Conservation (phyloP, 1,140 invertebrate species). For the Stenopsyche tienmushanensis region DNA sequence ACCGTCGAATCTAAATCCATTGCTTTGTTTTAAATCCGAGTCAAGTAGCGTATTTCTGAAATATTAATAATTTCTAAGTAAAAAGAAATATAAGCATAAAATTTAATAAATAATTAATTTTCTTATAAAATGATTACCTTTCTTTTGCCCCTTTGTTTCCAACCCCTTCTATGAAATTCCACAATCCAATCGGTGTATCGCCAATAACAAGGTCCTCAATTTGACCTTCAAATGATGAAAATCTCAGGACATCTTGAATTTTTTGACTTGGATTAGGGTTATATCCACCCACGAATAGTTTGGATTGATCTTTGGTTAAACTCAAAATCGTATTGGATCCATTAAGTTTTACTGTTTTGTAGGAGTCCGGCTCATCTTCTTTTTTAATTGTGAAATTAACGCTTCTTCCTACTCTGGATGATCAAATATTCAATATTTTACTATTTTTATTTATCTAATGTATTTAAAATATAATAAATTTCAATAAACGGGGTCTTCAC, state of each 20-base stretch:
- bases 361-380: slow-evolving; percentile 61
- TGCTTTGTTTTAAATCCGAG: slow-evolving; percentile 56
- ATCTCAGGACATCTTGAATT: slow-evolving; percentile 67
- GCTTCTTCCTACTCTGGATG: slow-evolving; percentile 74
- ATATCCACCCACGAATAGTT: slow-evolving; percentile 88
- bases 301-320: slow-evolving; percentile 80
- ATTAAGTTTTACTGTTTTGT: slow-evolving; percentile 60
- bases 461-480: no score
- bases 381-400: slow-evolving; percentile 80
- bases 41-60: slow-evolving; percentile 65
- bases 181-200: slow-evolving; percentile 85
- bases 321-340: slow-evolving; percentile 83
- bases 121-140: slow-evolving; percentile 56
- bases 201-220: slow-evolving; percentile 91
- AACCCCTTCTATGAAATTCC: slow-evolving; percentile 87
- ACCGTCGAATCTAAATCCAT: slow-evolving; percentile 83
- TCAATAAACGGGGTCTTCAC: no score
- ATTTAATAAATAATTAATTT: neutral
- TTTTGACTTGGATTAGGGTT: slow-evolving; percentile 64
- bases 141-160: slow-evolving; percentile 75
- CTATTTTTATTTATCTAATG: slow-evolving; percentile 23
- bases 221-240: slow-evolving; percentile 80
- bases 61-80: no score
- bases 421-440: no score
- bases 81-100: no score